Evolutionary conservation across 2,797 vertebrate species (phyloP), one percentile per base, ranked within the genome.

Genomic region (Cephalopachus bancanus): DNA sequence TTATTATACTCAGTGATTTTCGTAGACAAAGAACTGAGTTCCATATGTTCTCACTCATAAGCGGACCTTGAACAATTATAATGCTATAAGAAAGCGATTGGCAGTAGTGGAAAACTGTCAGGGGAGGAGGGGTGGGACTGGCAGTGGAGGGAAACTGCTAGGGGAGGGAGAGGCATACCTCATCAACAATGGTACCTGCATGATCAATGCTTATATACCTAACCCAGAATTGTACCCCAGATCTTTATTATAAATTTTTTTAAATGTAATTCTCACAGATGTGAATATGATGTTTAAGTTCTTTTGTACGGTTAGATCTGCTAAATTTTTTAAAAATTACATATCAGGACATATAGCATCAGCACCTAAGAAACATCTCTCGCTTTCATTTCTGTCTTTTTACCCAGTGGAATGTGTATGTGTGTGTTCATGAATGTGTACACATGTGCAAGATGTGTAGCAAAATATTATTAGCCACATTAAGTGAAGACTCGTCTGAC

Each of bases 281-380:
- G 22, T 92, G 57, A 86, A 65, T 81, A 60, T 84, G 6, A 65
- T 92, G 1, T 92, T 85, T 95, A 8, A 83, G 10, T 84, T 96
- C 67, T 88, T 78, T n/a, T 59, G 30, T 69, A 75, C 1, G 62
- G 20, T 83, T 89, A 75, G 30, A 28, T 15, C 20, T 55, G 75
- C 55, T 79, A 59, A 26, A 59, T 51, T 71, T 87, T 91, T 16
- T 0, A 5, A 1, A 91, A 75, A 65, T 79, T 59, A 53, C 10
- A 10, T 74, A 83, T 19, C 24, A 83, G 22, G 33, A 30, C 60
- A 76, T 55, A 57, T 1, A 95, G 51, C 53, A 53, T 64, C 69
- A 94, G 10, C 83, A 60, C 24, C 51, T 89, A 64, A 30, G 60
- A 94, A 81, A 33, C 11, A 81, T 74, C 55, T 93, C 16, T 83